Percentiles rank a stretch among this genome's conserved stretches.
These are phyloP conservation scores for Acropora yongei DNA, from an alignment of 64 coral and sea anemone species.

Conservation along the genomic window DNA sequence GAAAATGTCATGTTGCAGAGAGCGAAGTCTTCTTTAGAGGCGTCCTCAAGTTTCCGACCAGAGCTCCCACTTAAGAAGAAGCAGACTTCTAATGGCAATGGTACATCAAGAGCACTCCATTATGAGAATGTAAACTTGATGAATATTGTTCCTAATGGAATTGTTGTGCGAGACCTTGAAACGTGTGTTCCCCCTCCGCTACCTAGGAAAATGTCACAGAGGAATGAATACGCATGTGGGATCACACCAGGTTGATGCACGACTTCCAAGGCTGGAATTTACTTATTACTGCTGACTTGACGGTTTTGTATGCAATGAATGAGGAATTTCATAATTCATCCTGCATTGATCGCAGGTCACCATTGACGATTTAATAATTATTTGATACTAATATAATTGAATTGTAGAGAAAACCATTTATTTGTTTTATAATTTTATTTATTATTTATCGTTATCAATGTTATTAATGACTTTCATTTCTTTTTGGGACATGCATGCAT, in stretches of 20 bases:
- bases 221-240: not conserved
- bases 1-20: slow-evolving; percentile 10
- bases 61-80: slow-evolving; percentile 20
- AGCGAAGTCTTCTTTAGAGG: not conserved
- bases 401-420: not conserved
- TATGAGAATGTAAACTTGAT: slow-evolving; percentile 27
- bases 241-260: not conserved
- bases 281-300: too few relatives aligned
- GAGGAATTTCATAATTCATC: not conserved
- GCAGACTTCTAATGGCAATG: not conserved
- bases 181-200: not conserved
- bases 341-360: not conserved
- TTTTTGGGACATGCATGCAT: too few relatives aligned
- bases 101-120: not conserved
- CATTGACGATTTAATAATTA: not conserved
- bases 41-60: not conserved
- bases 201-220: slow-evolving; percentile 19
- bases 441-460: too few relatives aligned
- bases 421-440: not conserved
- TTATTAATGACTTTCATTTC: too few relatives aligned
- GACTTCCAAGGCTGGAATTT: too few relatives aligned
- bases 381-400: not conserved
- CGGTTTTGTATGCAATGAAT: too few relatives aligned
- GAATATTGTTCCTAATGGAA: not conserved
- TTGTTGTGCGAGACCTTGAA: not conserved